Percentiles rank a stretch among this genome's conserved stretches.
Conservation (phyloP, 2,888 invertebrate genomes). For the Salticus scenicus region DNA sequence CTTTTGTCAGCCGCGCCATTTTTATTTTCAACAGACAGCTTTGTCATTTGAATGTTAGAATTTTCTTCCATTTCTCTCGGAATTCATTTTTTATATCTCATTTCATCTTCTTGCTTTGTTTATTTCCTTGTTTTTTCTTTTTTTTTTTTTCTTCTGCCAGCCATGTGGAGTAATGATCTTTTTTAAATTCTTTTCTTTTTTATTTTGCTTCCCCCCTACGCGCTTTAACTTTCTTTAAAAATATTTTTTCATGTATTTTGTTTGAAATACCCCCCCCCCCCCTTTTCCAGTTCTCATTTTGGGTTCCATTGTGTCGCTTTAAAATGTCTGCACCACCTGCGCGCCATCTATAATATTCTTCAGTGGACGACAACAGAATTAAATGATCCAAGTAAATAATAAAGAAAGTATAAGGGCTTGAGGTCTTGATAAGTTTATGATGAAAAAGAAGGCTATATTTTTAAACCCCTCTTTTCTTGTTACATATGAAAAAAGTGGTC, state of each 20-base stretch:
- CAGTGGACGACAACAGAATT: slow-evolving; percentile 66
- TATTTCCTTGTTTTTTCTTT: slow-evolving; percentile 31
- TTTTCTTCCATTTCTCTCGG: slow-evolving; percentile 69
- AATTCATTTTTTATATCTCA: slow-evolving; percentile 69
- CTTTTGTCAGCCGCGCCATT: slow-evolving; percentile 64
- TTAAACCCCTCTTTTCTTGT: background rate
- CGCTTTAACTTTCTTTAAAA: slow-evolving; percentile 41
- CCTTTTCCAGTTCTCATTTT: slow-evolving; percentile 65
- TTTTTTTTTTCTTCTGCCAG: slow-evolving; percentile 34
- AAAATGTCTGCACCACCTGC: slow-evolving; percentile 68
- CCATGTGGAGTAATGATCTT: slow-evolving; percentile 68
- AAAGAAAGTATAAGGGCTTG: slow-evolving; percentile 39
- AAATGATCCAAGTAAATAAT: slow-evolving; percentile 68
- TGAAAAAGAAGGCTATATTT: slow-evolving; percentile 55
- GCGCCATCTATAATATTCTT: slow-evolving; percentile 70
- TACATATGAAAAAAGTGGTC: background rate
- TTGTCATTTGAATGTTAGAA: slow-evolving; percentile 67
- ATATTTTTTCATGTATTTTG: slow-evolving; percentile 37
- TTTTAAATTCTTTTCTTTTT: slow-evolving; percentile 50
- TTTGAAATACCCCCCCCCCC: background rate
- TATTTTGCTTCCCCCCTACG: background rate
- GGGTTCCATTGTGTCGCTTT: slow-evolving; percentile 68
- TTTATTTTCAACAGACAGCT: slow-evolving; percentile 68
- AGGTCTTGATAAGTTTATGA: slow-evolving; percentile 17
- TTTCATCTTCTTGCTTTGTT: slow-evolving; percentile 40